phyloP scores from a whole-genome alignment of 2,888 invertebrate genomes.

The Agrenia bidenticulata region DNA sequence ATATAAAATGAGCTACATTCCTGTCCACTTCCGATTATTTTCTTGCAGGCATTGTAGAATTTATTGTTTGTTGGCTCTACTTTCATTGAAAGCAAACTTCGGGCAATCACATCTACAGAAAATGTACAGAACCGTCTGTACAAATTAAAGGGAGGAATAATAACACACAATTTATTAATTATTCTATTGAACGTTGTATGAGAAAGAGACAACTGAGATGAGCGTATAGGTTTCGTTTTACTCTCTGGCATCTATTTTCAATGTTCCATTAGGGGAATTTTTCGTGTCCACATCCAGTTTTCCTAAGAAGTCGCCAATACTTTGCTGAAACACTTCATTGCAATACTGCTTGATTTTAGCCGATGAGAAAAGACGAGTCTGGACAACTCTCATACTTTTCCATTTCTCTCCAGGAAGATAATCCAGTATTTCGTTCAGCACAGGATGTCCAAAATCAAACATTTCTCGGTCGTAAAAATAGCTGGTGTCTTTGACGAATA shows the following conservation, averaged over 20 bases:
- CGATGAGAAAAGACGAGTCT: constrained; percentile 45
- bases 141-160: too few relatives aligned
- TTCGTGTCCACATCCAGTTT: constrained; percentile 32
- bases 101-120: constrained; percentile 42
- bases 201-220: neutral
- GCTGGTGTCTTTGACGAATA: constrained; percentile 47
- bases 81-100: constrained; percentile 33
- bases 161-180: too few relatives aligned
- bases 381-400: constrained; percentile 41
- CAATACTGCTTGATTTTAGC: constrained; percentile 47
- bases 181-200: neutral
- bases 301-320: constrained; percentile 30
- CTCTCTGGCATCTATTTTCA: constrained; percentile 48
- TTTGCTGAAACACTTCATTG: constrained; percentile 12
- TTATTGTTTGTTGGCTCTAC: constrained; percentile 40
- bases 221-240: too few relatives aligned
- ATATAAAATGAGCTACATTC: constrained; percentile 34
- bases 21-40: constrained; percentile 41
- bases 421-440: constrained; percentile 50
- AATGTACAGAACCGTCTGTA: constrained; percentile 43
- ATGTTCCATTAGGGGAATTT: constrained; percentile 18
- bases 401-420: constrained; percentile 50
- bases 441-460: constrained; percentile 34
- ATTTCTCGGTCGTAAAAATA: constrained; percentile 42
- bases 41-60: constrained; percentile 41